These are phyloP conservation scores for Zaprionus vittiger DNA, from an alignment of 1,140 invertebrate species.

Conservation along the genomic window DNA sequence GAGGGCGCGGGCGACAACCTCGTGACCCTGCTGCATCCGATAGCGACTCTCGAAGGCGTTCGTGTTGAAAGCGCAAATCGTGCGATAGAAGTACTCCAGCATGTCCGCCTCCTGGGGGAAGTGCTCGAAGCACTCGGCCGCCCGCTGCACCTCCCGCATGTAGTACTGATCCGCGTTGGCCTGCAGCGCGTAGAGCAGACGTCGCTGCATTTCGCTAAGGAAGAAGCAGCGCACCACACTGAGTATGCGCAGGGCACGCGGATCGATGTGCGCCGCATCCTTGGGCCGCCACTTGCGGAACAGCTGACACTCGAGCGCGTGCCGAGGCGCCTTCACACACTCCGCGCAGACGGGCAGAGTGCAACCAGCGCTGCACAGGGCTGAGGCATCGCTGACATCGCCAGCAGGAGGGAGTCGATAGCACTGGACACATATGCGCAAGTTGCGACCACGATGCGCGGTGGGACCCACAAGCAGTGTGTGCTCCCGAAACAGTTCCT, in stretches of 20 bases:
- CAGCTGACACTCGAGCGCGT: conserved; percentile 87
- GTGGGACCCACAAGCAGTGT: conserved; percentile 88
- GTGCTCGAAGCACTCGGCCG: conserved; percentile 87
- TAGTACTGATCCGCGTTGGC: conserved; percentile 86
- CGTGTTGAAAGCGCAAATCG: conserved; percentile 88
- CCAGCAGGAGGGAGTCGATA: conserved; percentile 58
- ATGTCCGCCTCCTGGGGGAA: conserved; percentile 86
- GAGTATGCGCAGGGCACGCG: conserved; percentile 85
- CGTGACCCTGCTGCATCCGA: conserved; percentile 84
- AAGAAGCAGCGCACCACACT: conserved; percentile 87
- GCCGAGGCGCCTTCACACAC: conserved; percentile 86
- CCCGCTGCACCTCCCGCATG: conserved; percentile 86
- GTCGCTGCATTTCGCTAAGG: conserved; percentile 85
- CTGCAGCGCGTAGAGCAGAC: conserved; percentile 86
- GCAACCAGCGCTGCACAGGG: conserved; percentile 84
- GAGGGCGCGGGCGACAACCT: conserved; percentile 87
- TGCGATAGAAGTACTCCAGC: conserved; percentile 85
- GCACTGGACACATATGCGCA: conserved; percentile 72
- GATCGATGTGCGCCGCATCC: conserved; percentile 84
- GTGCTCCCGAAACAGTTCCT: conserved; percentile 88
- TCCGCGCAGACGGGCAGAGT: conserved; percentile 84
- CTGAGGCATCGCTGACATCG: conserved; percentile 62
- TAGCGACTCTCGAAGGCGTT: conserved; percentile 90
- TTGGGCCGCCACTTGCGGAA: conserved; percentile 86
- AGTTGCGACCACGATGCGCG: conserved; percentile 59